phyloP scores from a whole-genome alignment of 2,113 vertebrate species.

The Festucalex cinctus region DNA sequence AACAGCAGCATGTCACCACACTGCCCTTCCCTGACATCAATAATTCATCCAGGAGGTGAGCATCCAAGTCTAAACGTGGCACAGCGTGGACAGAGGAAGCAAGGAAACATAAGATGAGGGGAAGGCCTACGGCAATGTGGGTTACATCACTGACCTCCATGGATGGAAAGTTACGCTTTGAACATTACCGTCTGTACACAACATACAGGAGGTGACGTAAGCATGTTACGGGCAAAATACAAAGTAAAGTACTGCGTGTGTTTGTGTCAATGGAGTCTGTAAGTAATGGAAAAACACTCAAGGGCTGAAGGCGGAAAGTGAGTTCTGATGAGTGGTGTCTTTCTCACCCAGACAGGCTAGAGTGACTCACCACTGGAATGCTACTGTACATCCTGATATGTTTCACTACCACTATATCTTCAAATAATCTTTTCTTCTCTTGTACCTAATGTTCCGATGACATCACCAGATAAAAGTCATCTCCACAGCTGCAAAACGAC shows the following conservation, averaged over 20 bases:
- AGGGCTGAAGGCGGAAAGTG: conserved; percentile 13
- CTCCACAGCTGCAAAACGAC: background rate
- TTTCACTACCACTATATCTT: background rate
- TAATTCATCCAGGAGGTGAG: conserved; percentile 60
- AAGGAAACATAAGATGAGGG: conserved; percentile 15
- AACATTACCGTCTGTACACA: conserved; percentile 6
- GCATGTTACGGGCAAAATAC: background rate
- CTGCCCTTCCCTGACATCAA: conserved; percentile 57
- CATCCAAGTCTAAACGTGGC: conserved; percentile 42
- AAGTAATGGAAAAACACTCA: conserved; percentile 55
- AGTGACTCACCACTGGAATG: conserved; percentile 42
- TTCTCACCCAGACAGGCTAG: conserved; percentile 17
- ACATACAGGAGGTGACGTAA: background rate
- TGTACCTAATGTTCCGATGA: background rate
- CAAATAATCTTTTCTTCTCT: background rate
- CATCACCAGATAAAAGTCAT: background rate
- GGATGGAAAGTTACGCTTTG: background rate
- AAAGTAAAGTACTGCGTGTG: background rate
- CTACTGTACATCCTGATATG: background rate
- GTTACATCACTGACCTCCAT: conserved; percentile 36
- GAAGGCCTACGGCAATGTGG: background rate
- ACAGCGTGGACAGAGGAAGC: conserved; percentile 15
- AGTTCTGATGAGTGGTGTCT: conserved; percentile 36
- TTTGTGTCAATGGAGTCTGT: conserved; percentile 25
- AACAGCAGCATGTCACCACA: conserved; percentile 23